Evolutionary conservation across 1,140 invertebrate species (phyloP), one percentile per base, ranked within the genome.

Genomic region (Dendrolimus punctatus): DNA sequence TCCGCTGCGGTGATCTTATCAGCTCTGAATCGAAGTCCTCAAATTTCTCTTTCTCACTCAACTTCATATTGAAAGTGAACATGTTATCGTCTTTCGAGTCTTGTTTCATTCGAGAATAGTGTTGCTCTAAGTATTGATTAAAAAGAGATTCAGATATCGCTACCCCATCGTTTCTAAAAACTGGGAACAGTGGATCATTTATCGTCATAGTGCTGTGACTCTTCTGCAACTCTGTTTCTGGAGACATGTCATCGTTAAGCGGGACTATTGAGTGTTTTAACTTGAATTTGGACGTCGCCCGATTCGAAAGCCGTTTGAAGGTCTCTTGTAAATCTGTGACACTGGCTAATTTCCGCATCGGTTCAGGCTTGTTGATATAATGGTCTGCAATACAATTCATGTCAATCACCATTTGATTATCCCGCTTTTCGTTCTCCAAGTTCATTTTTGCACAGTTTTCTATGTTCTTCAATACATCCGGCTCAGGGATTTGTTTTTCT

Each of bases 111-210:
- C 87, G 88, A 2, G 87, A 81, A 58, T 90, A 90, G 64, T 91
- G 89, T 58, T 88, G 87, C 40, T 89, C 88, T 40, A 94, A 79
- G 59, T 92, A 92, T 53, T 93, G 89, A 52, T 94, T 90, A 67
- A 93, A 94, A 0, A 95, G 80, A 6, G 89, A 89, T 52, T 91
- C 90, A 0, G 94, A 95, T 43, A 93, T 91, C 6, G 92, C 90
- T 39, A 92, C 85, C 4, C 93, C 93, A 53, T 95, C 91, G 42
- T 87, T 87, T 63, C 91, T 90, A 66, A 95, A 94, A 7, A 94
- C 89, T 36, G 94, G 94, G 87, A 92, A 93, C 48, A 85, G 88
- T 10, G 94, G 94, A 87, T 95, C 94, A 39, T 91, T 90, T 50
- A 95, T 94, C 1, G 93, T 94, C 53, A 91, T 90, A 8, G 87